Conservation (phyloP, 2,113 vertebrate genomes). For the Campylomormyrus numenius region DNA sequence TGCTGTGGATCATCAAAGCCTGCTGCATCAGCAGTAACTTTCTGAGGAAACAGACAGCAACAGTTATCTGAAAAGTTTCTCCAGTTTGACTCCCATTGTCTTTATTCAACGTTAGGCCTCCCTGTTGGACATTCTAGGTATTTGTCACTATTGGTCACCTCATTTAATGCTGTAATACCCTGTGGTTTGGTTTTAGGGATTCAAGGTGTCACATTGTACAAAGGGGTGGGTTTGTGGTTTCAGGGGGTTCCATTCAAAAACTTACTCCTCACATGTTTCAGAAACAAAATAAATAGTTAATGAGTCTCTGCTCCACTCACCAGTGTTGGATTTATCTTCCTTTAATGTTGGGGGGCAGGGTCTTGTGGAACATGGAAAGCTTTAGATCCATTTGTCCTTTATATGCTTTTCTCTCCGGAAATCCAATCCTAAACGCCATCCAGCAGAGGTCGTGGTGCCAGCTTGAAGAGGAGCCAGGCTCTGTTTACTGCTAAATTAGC, state of each 20-base stretch:
- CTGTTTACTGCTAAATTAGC: constrained; percentile 1
- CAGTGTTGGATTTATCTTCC: not conserved
- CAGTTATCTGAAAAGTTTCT: not conserved
- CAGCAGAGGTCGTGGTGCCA: not conserved
- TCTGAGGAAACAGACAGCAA: not conserved
- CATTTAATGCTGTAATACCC: not conserved
- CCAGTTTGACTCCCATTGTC: not conserved
- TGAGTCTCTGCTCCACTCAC: not conserved
- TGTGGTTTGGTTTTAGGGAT: not conserved
- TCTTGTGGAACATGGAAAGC: not conserved
- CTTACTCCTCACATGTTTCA: not conserved
- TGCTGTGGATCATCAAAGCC: not conserved
- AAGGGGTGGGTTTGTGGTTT: not conserved
- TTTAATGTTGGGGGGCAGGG: not conserved
- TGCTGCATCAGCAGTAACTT: not conserved
- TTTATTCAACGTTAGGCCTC: not conserved
- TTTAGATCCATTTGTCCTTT: not conserved
- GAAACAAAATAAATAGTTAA: not conserved
- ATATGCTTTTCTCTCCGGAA: not conserved
- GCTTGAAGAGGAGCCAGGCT: not conserved
- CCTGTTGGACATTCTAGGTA: not conserved
- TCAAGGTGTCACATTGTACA: not conserved
- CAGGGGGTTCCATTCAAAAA: not conserved
- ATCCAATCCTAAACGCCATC: not conserved
- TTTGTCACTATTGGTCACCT: not conserved